Evolutionary conservation across 2,888 invertebrate genomes (phyloP).

Genomic region (Dasysyrphus albostriatus): DNA sequence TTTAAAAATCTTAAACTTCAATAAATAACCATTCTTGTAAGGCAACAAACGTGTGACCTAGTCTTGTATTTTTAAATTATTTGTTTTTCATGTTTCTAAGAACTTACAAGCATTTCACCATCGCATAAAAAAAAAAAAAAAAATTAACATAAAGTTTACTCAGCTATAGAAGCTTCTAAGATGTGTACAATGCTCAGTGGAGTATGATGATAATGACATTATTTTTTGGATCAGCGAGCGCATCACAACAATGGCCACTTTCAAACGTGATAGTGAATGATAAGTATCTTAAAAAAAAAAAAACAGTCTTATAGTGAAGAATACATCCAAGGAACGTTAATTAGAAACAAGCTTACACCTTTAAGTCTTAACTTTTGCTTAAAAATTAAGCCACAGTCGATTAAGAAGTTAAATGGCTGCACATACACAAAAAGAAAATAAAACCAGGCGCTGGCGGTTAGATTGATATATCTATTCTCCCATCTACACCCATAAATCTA

Average conservation of each 20-base stretch:
- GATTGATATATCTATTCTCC: conserved; percentile 16
- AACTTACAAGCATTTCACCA: conserved; percentile 40
- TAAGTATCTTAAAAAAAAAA: conserved; percentile 42
- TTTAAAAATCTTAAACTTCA: no score
- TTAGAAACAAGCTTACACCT: conserved; percentile 51
- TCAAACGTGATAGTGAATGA: conserved; percentile 33
- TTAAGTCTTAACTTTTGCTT: conserved; percentile 9
- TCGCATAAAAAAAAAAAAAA: conserved; percentile 47
- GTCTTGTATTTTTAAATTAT: neutral
- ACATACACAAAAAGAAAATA: neutral
- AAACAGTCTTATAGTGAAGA: conserved; percentile 11
- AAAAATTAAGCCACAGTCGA: neutral
- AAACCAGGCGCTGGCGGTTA: neutral
- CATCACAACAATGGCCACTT: conserved; percentile 58
- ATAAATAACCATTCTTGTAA: no score
- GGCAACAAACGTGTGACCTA: no score
- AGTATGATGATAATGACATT: conserved; percentile 14
- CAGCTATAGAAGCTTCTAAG: neutral
- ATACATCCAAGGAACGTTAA: conserved; percentile 31
- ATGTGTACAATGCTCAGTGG: conserved; percentile 25
- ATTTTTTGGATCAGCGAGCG: conserved; percentile 38
- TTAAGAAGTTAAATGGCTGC: neutral
- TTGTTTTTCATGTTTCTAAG: no score
- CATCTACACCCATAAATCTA: conserved; percentile 48
- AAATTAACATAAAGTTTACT: neutral